Evolutionary conservation across 2,797 vertebrate genomes (phyloP).

Genomic region (Esox lucius): DNA sequence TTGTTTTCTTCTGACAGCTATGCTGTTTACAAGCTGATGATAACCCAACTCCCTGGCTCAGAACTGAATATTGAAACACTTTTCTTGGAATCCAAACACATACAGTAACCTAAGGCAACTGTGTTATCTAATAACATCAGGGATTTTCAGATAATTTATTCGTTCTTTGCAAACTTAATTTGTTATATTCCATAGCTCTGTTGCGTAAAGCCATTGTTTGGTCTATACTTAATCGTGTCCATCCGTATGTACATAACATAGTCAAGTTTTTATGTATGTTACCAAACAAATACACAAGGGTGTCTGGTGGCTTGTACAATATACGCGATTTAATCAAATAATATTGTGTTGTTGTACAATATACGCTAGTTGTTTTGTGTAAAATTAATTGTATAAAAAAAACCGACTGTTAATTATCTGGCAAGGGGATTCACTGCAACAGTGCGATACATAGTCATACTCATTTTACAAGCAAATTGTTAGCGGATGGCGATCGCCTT

Average conservation of each 20-base stretch:
- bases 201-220: not conserved
- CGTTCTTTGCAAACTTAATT: not conserved
- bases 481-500: constrained; percentile 61
- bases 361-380: constrained; percentile 61
- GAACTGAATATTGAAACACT: constrained; percentile 6
- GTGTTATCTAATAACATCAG: not conserved
- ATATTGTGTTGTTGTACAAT: constrained; percentile 63
- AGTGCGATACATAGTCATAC: constrained; percentile 64
- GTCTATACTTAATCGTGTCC: constrained; percentile 50
- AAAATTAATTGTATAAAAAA: constrained; percentile 73
- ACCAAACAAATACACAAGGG: constrained; percentile 48
- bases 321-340: constrained; percentile 72
- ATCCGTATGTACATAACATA: constrained; percentile 49
- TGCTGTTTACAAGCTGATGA: constrained; percentile 63
- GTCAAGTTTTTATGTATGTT: constrained; percentile 54
- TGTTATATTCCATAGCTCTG: not conserved
- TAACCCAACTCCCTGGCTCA: constrained; percentile 54
- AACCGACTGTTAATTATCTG: constrained; percentile 78
- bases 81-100: not conserved
- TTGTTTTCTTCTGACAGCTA: constrained; percentile 66
- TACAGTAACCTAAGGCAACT: not conserved
- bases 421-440: constrained; percentile 70
- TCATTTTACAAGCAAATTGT: constrained; percentile 74
- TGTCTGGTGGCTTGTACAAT: constrained; percentile 75
- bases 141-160: not conserved